Evolutionary conservation across 2,113 vertebrate species (phyloP).

Genomic region (Condylura cristata): DNA sequence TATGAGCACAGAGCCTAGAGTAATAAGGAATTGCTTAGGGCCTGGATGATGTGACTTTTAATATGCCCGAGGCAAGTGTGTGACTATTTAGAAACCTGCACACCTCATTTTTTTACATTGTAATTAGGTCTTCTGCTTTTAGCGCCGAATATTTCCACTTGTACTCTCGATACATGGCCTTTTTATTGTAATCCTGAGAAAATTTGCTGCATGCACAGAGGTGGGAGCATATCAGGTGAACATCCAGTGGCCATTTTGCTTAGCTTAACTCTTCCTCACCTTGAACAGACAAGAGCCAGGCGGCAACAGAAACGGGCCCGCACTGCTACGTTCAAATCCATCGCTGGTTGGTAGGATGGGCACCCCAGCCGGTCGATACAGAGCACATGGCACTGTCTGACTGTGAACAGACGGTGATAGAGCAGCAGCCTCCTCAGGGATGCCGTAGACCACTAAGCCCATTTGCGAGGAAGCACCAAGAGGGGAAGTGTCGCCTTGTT

Average conservation of each 20-base stretch:
- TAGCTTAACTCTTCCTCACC: background rate
- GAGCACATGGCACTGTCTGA: background rate
- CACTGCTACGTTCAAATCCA: background rate
- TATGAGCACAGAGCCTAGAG: conserved; percentile 71
- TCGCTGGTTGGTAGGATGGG: background rate
- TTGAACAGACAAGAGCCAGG: background rate
- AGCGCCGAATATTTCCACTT: conserved; percentile 66
- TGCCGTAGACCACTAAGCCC: background rate
- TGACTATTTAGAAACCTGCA: conserved; percentile 54
- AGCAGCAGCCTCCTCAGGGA: background rate
- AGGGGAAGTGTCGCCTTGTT: background rate
- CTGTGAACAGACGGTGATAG: background rate
- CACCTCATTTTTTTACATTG: conserved; percentile 53
- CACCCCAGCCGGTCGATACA: background rate
- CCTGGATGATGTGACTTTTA: conserved; percentile 67
- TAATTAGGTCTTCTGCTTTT: conserved; percentile 65
- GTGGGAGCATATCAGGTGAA: background rate
- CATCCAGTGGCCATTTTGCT: background rate
- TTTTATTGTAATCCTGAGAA: conserved; percentile 12
- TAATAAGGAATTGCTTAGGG: conserved; percentile 70
- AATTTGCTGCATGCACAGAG: background rate
- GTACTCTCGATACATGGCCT: conserved; percentile 8
- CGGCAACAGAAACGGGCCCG: background rate
- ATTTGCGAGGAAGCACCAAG: background rate
- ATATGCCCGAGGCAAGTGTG: conserved; percentile 62